These are phyloP conservation scores for Xiphorhynchus erythropygius DNA, from an alignment of 2,797 vertebrate genomes.

Conservation along the genomic window DNA sequence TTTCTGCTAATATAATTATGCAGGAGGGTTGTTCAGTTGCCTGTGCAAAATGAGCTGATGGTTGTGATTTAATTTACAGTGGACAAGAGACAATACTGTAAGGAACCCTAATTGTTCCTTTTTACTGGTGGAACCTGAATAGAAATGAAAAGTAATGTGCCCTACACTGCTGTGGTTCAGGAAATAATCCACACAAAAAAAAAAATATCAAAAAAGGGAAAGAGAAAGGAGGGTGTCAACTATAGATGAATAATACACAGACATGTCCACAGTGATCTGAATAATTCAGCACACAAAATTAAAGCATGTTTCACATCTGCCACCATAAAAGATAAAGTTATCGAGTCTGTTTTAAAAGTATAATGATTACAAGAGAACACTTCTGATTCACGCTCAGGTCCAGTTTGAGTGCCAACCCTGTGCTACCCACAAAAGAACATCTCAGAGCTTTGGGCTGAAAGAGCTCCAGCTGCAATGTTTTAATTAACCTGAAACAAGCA, in stretches of 20 bases:
- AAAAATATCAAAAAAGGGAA: not conserved
- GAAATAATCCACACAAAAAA: not conserved
- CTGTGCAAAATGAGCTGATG: not conserved
- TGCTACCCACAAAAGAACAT: not conserved
- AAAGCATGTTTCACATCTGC: conserved; percentile 47
- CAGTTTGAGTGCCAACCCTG: not conserved
- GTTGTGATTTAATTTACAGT: not conserved
- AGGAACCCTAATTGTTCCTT: not conserved
- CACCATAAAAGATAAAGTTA: conserved; percentile 35
- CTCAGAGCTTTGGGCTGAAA: not conserved
- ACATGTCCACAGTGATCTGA: not conserved
- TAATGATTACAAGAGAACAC: conserved; percentile 6
- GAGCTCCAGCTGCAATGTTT: not conserved
- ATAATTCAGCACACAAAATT: conserved; percentile 53
- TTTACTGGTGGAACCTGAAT: not conserved
- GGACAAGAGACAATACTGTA: not conserved
- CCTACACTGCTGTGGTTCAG: not conserved
- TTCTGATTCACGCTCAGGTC: not conserved
- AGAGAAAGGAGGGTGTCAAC: not conserved
- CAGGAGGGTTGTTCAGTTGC: not conserved
- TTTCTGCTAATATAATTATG: not conserved
- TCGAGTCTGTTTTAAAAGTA: conserved; percentile 15
- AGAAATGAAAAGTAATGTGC: not conserved
- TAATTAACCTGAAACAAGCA: not conserved
- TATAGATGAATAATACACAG: not conserved